Conservation (phyloP, 2,113 vertebrate genomes). For the Aplodontia rufa region DNA sequence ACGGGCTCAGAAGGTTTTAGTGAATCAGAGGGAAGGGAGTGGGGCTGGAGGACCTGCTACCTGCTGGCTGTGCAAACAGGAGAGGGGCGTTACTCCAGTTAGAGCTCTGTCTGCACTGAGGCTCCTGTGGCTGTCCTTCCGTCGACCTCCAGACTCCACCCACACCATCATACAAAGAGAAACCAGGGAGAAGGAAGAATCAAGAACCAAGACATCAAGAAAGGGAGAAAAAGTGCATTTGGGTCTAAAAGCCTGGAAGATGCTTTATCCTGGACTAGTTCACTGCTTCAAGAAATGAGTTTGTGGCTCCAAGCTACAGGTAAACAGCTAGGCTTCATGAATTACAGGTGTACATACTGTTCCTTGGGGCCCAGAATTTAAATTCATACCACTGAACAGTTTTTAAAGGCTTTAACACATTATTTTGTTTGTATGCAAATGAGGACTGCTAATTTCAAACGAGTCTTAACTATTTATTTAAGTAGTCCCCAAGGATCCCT, state of each 20-base stretch:
- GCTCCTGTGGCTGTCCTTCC: neutral
- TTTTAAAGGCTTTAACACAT: slow-evolving; percentile 72
- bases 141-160: neutral
- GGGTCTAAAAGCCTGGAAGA: slow-evolving; percentile 31
- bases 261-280: slow-evolving; percentile 55
- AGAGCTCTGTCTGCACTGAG: too few relatives aligned
- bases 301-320: slow-evolving; percentile 71
- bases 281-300: slow-evolving; percentile 64
- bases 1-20: neutral
- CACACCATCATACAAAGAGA: neutral
- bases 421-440: slow-evolving; percentile 81
- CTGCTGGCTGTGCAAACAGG: rapidly evolving
- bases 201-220: neutral
- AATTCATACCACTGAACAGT: slow-evolving; percentile 74
- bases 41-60: rapidly evolving
- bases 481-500: slow-evolving; percentile 70
- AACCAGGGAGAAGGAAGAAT: neutral
- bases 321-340: slow-evolving; percentile 70
- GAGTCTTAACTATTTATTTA: slow-evolving; percentile 77
- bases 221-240: neutral
- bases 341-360: slow-evolving; percentile 74
- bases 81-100: too few relatives aligned
- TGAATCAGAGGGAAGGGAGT: neutral
- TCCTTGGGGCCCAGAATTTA: slow-evolving; percentile 71
- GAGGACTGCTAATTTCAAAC: slow-evolving; percentile 73